Evolutionary conservation across 2,797 vertebrate species (phyloP).

Genomic region (Coracias cyanogaster): DNA sequence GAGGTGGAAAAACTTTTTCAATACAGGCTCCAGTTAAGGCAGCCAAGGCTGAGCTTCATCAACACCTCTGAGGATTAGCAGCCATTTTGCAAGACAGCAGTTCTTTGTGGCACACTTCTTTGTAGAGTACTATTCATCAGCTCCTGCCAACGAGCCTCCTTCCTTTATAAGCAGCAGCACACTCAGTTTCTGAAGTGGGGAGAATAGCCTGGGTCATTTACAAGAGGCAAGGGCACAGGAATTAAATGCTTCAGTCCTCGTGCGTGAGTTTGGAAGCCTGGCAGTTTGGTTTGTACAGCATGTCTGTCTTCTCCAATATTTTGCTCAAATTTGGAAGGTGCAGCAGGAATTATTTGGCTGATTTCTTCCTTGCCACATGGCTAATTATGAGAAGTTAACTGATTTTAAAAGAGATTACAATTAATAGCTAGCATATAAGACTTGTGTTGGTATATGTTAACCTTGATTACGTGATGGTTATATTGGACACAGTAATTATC

Average conservation of each 20-base stretch:
- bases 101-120: constrained; percentile 1
- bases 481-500: not conserved
- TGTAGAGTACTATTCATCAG: not conserved
- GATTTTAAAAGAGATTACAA: not conserved
- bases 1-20: not conserved
- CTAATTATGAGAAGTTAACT: not conserved
- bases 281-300: not conserved
- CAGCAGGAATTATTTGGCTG: not conserved
- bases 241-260: not conserved
- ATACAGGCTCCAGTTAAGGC: not conserved
- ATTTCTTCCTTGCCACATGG: not conserved
- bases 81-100: not conserved
- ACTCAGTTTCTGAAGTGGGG: not conserved
- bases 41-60: not conserved
- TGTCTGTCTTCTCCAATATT: not conserved
- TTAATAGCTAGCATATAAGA: not conserved
- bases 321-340: not conserved
- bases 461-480: not conserved
- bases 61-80: not conserved
- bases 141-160: not conserved
- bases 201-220: not conserved
- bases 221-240: not conserved
- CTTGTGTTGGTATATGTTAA: not conserved
- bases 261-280: not conserved
- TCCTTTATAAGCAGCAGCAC: not conserved